A percentile compares a stretch with the other conserved stretches of the same genome.
phyloP scores from a whole-genome alignment of 1,140 invertebrate genomes.

The Caenorhabditis brenneri region DNA sequence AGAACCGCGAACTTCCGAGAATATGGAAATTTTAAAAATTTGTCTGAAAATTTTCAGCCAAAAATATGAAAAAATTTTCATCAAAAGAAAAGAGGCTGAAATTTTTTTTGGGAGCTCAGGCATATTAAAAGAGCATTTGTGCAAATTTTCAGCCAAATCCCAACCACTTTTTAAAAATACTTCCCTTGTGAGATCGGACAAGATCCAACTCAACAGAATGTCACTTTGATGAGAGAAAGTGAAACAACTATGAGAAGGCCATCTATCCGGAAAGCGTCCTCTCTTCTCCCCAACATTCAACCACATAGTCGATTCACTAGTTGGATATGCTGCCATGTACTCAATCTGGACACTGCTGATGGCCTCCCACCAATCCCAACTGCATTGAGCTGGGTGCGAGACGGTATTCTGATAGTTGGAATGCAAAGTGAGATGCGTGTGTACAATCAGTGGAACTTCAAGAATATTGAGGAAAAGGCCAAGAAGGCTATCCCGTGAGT shows the following conservation, averaged over 20 bases:
- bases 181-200: constrained; percentile 71
- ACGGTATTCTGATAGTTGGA: constrained; percentile 94
- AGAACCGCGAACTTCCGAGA: too few species aligned
- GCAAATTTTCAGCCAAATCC: too few species aligned
- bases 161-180: too few species aligned
- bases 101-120: too few species aligned
- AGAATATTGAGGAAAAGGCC: neutral
- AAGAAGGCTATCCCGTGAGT: neutral
- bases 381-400: constrained; percentile 96
- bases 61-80: too few species aligned
- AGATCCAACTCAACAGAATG: constrained; percentile 71
- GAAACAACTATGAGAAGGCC: constrained; percentile 60
- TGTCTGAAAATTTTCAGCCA: too few species aligned
- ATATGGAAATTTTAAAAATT: too few species aligned
- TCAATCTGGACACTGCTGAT: constrained; percentile 90
- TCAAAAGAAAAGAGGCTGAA: too few species aligned
- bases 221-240: constrained; percentile 66
- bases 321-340: constrained; percentile 92
- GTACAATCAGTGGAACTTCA: constrained; percentile 79
- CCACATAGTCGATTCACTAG: constrained; percentile 72
- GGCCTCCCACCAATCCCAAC: constrained; percentile 93
- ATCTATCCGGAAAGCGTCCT: constrained; percentile 59
- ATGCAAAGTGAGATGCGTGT: constrained; percentile 99
- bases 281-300: constrained; percentile 52
- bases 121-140: too few species aligned